A percentile compares a stretch with the other conserved stretches of the same genome.
These are phyloP conservation scores for roundworm (Caenorhabditis elegans) DNA, from an alignment of 1,140 invertebrate species.

Conservation along the genomic window DNA sequence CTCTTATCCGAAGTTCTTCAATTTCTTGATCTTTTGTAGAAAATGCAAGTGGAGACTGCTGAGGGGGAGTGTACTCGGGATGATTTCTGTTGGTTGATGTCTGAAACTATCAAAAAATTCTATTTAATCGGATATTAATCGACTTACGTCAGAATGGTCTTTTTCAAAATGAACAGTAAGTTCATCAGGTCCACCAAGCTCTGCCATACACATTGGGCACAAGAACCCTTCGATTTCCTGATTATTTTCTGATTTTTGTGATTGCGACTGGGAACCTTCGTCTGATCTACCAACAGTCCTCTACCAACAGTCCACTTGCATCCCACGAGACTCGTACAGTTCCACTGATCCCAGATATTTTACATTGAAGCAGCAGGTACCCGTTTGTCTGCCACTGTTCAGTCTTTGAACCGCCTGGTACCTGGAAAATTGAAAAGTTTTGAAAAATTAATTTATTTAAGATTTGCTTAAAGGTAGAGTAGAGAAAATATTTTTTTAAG, in stretches of 20 bases:
- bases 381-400: conserved; percentile 82
- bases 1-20: conserved; percentile 31
- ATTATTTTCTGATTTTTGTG: conserved; percentile 10
- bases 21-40: conserved; percentile 15
- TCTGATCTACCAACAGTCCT: conserved; percentile 97
- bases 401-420: background rate
- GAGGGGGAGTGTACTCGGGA: background rate
- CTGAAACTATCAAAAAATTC: conserved; percentile 5
- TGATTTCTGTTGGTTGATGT: background rate
- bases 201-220: conserved; percentile 40
- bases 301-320: conserved; percentile 97
- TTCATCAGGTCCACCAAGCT: conserved; percentile 24
- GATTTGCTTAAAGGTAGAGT: no score
- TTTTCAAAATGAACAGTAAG: conserved; percentile 37
- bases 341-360: conserved; percentile 98
- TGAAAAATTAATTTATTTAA: no score
- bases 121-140: background rate
- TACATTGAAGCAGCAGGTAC: conserved; percentile 93
- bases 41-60: background rate
- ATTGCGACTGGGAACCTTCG: conserved; percentile 65
- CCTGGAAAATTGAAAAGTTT: background rate
- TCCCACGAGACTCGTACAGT: conserved; percentile 96
- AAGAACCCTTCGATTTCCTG: conserved; percentile 45
- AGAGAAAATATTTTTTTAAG: no score
- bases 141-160: conserved; percentile 34